Conservation (phyloP, 2,888 invertebrate genomes). For the Venusia cambrica region DNA sequence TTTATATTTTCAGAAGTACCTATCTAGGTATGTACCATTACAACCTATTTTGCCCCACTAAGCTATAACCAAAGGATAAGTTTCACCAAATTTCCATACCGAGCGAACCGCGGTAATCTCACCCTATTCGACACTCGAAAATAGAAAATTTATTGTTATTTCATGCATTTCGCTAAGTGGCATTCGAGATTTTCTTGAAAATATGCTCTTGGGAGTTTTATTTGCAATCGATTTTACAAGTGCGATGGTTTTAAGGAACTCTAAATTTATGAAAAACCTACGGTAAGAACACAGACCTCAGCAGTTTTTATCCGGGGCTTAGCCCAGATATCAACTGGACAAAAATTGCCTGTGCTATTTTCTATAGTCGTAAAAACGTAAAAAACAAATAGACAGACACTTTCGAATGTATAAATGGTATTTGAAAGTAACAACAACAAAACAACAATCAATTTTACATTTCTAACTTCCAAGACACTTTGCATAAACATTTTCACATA, state of each 20-base stretch:
- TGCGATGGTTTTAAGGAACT: background rate
- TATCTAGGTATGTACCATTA: conserved; percentile 3
- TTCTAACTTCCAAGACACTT: conserved; percentile 2
- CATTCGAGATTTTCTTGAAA: conserved; percentile 54
- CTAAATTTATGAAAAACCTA: too few relatives aligned
- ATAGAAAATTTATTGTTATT: conserved; percentile 74
- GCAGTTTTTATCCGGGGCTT: too few relatives aligned
- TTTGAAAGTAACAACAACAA: conserved; percentile 5
- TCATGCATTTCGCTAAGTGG: conserved; percentile 70
- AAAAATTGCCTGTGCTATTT: too few relatives aligned
- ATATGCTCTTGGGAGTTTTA: conserved; percentile 20
- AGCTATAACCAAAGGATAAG: background rate
- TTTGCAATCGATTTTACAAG: conserved; percentile 11
- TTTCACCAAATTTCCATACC: conserved; percentile 49
- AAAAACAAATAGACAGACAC: too few relatives aligned
- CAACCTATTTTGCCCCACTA: conserved; percentile 1
- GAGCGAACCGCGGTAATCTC: conserved; percentile 61
- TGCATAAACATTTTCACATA: conserved; percentile 11
- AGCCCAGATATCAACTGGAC: too few relatives aligned
- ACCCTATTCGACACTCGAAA: conserved; percentile 61
- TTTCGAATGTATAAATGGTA: too few relatives aligned
- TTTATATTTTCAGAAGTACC: too few relatives aligned
- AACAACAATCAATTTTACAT: conserved; percentile 4
- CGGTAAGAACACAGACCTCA: too few relatives aligned
- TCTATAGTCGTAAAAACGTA: too few relatives aligned